These are phyloP conservation scores for Orchestia grillus DNA, from an alignment of 1,140 invertebrate genomes.

Conservation along the genomic window DNA sequence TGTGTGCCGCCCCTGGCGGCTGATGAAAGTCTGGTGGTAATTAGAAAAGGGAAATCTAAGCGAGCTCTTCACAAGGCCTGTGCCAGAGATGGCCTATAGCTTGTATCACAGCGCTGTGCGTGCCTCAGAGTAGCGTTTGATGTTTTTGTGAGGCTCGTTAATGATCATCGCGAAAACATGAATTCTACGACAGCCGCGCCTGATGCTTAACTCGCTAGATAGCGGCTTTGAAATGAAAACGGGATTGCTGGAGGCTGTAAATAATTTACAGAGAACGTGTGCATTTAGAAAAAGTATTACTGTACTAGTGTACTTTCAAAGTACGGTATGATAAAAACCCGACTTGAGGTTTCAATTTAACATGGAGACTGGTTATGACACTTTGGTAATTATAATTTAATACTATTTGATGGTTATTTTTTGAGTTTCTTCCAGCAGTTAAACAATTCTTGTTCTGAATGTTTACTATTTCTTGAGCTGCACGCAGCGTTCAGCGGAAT, in stretches of 20 bases:
- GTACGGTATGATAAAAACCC: too few species aligned
- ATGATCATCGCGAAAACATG: not conserved
- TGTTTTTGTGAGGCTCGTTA: not conserved
- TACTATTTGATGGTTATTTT: too few species aligned
- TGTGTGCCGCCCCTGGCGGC: not conserved
- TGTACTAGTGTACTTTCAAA: not conserved
- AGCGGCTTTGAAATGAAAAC: not conserved
- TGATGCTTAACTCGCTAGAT: not conserved
- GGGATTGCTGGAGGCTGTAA: not conserved
- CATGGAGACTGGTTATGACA: too few species aligned
- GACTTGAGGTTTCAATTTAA: too few species aligned
- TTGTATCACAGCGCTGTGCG: not conserved
- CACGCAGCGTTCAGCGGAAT: too few species aligned
- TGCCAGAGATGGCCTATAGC: not conserved
- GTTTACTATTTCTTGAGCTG: too few species aligned
- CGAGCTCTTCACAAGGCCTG: not conserved
- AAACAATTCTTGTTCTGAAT: too few species aligned
- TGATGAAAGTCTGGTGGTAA: not conserved
- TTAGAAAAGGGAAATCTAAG: not conserved
- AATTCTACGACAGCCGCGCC: not conserved
- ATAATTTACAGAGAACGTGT: not conserved
- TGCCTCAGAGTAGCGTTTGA: not conserved
- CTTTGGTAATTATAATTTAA: too few species aligned
- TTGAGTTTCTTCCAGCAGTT: too few species aligned
- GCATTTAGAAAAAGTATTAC: not conserved